Base-by-base conservation (phyloP, 2,113 vertebrate species). In the Aegotheles bennettii region DNA sequence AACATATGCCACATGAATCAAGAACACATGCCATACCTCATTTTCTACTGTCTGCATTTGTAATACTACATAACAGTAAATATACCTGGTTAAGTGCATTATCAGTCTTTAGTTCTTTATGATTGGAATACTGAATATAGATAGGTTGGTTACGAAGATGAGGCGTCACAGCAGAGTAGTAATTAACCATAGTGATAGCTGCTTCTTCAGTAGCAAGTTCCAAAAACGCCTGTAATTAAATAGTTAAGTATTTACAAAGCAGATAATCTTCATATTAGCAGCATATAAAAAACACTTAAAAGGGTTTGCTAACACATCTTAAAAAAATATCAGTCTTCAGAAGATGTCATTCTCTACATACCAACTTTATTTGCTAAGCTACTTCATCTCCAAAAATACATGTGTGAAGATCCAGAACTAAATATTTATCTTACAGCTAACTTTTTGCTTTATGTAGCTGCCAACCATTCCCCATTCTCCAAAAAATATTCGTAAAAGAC, bases 61-160 rank as follows among this genome's bases (percentile, higher is more conserved):
- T 38, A 79, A 73, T 18, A 38, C 24, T 36, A 57, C 13, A 5
- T 36, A 94, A 70, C 28, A 92, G n/a, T 9, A 75, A 45, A 91
- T 31, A 95, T 94, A 99, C 99, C 98, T 99, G 99, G 96, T 99
- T 99, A 79, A 99, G 98, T 36, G 98, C 98, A 90, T 99, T 99
- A 97, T 99, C 99, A 21, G 99, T 99, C 97, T 99, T 99, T 15
- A 99, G 98, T 65, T 99, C 99, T 97, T 99, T 99, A 96, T 99
- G 99, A 97, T 99, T 99, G 42, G 99, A 99, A 96, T 99, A 99
- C 89, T 99, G 99, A 94, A 99, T 99, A 82, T 99, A 99, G 89
- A 99, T 99, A 0, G 99, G 99, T 45, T 99, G 98, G 83, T 99
- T 99, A 91, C 99, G 99, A 91, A 99, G 97, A 64, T 99, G 99